Base-by-base conservation (phyloP, 2,888 invertebrate genomes). In the Archips xylosteana region DNA sequence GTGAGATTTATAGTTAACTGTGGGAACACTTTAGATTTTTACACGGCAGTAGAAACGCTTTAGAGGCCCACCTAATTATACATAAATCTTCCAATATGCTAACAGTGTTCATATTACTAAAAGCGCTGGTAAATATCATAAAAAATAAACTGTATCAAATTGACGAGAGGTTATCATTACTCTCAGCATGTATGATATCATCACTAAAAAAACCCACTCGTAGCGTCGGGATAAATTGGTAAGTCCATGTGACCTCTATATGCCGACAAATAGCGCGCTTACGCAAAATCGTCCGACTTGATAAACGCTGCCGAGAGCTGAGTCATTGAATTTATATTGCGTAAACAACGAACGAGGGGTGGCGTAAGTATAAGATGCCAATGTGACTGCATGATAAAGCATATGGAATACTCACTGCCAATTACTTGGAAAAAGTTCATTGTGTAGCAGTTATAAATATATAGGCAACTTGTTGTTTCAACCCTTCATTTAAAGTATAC, bases 241-340 rank as follows among this genome's bases (percentile, higher is more conserved):
- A 70, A 70, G 70, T 32, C 54, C 54, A 12, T 34, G 32, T 62
- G 62, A 59, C 67, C 67, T 59, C 67, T 54, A 36, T 34, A 36
- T 60, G 51, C 63, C 54, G 62, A 54, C 54, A 63, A 60, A 68
- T 49, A 42, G 62, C 59, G 6, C 47, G 39, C 57, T 59, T 67
- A 42, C 34, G 6, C 62, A 32, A 32, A 62, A 32, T 63, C 54
- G 45, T 45, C 54, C 12, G 63, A 57, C 45, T 63, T 34, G 49
- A 65, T 70, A 63, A 54, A 34, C 63, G 70, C 51, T 54, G 45
- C 34, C 34, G 47, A 51, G 39, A 70, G 54, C 54, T 60, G 57
- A 71, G 34, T 66, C 66, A 61, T 66, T 71, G 66, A 66, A 60
- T 66, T 71, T 61, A 54, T 71, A 66, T 61, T 39, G 57, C 54